Conservation (phyloP, 2,888 invertebrate genomes). For the Lacanobia wlatinum region DNA sequence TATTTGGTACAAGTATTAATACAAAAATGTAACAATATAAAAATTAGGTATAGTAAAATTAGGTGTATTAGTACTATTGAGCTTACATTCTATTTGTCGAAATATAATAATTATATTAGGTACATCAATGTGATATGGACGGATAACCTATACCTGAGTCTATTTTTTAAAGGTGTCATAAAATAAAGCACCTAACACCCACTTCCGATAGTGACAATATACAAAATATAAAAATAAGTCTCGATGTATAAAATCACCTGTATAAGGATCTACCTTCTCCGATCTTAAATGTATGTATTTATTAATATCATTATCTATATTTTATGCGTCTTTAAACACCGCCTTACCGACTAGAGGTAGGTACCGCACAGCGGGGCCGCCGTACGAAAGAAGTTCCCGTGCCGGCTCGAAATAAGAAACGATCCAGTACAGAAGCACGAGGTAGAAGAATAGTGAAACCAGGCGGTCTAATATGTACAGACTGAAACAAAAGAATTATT, state of each 20-base stretch:
- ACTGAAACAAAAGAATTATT: slow-evolving; percentile 77
- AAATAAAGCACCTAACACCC: slow-evolving; percentile 33
- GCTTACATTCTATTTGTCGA: background rate
- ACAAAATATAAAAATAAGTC: slow-evolving; percentile 6
- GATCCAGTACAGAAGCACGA: slow-evolving; percentile 84
- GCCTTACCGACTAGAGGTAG: slow-evolving; percentile 84
- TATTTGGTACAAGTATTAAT: slow-evolving; percentile 52
- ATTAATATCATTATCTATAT: background rate
- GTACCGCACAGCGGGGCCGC: slow-evolving; percentile 79
- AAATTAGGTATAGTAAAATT: no score
- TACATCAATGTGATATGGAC: slow-evolving; percentile 19
- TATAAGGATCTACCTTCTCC: slow-evolving; percentile 8
- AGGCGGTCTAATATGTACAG: slow-evolving; percentile 88
- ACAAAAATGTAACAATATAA: slow-evolving; percentile 6
- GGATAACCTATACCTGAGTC: slow-evolving; percentile 3
- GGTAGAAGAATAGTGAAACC: slow-evolving; percentile 87
- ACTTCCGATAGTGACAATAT: background rate
- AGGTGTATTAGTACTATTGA: background rate
- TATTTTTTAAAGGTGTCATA: background rate
- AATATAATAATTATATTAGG: background rate
- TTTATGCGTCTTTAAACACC: slow-evolving; percentile 74
- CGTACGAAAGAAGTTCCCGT: slow-evolving; percentile 76
- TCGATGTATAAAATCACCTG: slow-evolving; percentile 8
- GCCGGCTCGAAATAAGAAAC: slow-evolving; percentile 78
- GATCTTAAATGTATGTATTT: background rate